Evolutionary conservation across 2,113 vertebrate species (phyloP).

Genomic region (Sander vitreus): DNA sequence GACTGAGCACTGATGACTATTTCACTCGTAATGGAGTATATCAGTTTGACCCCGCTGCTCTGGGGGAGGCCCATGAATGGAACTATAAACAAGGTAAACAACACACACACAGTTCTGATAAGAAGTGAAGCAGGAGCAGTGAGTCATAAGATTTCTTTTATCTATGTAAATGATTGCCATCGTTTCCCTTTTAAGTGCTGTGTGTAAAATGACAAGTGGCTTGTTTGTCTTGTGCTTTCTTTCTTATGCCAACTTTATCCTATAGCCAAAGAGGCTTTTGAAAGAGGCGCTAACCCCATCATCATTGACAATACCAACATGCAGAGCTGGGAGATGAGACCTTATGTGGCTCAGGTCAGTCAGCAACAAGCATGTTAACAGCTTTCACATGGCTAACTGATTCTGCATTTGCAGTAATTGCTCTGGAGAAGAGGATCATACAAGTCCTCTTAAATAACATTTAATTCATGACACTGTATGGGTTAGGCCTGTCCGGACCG

Average conservation of each 20-base stretch:
- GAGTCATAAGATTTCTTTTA: neutral
- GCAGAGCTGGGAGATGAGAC: constrained; percentile 98
- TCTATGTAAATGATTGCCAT: constrained; percentile 15
- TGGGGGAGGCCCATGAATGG: constrained; percentile 95
- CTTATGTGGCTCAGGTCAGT: constrained; percentile 95
- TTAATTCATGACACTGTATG: neutral
- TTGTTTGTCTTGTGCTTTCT: constrained; percentile 29
- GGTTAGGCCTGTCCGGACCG: neutral
- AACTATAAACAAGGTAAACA: constrained; percentile 91
- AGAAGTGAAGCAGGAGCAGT: neutral
- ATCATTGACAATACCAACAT: constrained; percentile 99
- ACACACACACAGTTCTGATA: constrained; percentile 9
- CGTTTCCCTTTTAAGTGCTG: neutral
- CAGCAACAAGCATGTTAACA: neutral
- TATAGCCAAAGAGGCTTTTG: constrained; percentile 93
- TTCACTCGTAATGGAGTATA: constrained; percentile 89
- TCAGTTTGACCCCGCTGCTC: constrained; percentile 84
- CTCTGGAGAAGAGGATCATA: neutral
- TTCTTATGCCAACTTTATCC: constrained; percentile 19
- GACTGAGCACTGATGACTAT: constrained; percentile 94
- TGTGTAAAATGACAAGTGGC: neutral
- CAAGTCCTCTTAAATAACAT: neutral
- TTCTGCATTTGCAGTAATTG: neutral
- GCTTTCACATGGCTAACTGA: neutral
- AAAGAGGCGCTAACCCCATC: constrained; percentile 89